Percentiles rank a stretch among this genome's conserved stretches.
Evolutionary conservation across 1,140 invertebrate genomes (phyloP).

Genomic region (Cydia splendana): DNA sequence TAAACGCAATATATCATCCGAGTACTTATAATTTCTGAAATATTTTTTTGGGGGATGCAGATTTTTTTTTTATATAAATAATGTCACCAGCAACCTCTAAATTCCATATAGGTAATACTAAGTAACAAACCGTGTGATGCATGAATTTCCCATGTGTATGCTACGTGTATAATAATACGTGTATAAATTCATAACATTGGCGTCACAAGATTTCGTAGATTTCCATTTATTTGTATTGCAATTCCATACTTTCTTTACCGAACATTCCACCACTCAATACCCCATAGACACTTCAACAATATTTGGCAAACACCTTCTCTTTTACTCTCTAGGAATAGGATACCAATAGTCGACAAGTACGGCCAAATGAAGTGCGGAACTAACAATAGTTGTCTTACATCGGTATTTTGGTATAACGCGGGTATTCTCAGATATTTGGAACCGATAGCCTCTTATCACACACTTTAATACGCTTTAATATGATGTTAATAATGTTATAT

Average conservation of each 20-base stretch:
- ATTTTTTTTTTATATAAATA: too few relatives aligned
- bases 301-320: not conserved
- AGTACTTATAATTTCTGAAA: too few relatives aligned
- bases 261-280: slow-evolving; percentile 2
- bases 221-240: not conserved
- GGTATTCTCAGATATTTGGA: not conserved
- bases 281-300: not conserved
- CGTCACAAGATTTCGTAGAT: not conserved
- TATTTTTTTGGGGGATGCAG: too few relatives aligned
- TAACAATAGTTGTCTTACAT: not conserved
- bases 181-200: not conserved
- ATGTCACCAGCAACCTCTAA: too few relatives aligned
- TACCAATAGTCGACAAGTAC: not conserved
- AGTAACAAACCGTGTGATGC: too few relatives aligned
- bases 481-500: too few relatives aligned
- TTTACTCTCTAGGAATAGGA: not conserved
- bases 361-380: not conserved
- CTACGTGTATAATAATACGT: too few relatives aligned
- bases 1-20: too few relatives aligned
- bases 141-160: too few relatives aligned
- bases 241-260: not conserved
- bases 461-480: too few relatives aligned
- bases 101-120: too few relatives aligned
- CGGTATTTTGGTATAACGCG: not conserved
- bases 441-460: not conserved